Base-by-base conservation (phyloP, 2,888 invertebrate species). In the Trichogramma dendrolimi region DNA sequence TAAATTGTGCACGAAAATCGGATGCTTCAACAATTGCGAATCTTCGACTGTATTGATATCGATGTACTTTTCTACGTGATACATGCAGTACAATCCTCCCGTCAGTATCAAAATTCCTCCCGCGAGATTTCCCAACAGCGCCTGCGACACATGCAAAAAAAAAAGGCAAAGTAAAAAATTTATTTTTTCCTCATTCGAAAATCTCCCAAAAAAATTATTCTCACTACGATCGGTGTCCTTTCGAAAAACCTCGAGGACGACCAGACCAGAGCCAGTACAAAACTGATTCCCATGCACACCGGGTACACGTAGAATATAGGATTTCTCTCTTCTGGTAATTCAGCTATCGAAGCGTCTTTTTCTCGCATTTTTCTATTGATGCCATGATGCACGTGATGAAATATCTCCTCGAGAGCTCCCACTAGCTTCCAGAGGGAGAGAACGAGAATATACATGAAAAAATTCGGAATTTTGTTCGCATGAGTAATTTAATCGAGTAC, bases 1-100 rank as follows among this genome's bases (percentile, higher is more conserved):
- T 55, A 77, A 75, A 64, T 75, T 75, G 61, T 79, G 78, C 50
- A 74, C 67, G 59, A 76, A 79, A 55, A 77, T 62, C 0, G 78
- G 77, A 71, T 78, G 76, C 4, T 47, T 27, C 4, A 74, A 55
- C 50, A 78, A 62, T 43, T 76, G 72, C 4, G 70, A 68, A 56
- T 79, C 77, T 7, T 70, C 65, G n/a, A 78, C 66, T 60, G 67
- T 58, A 5, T 70, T 68, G 10, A 76, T 50, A 64, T 78, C 72
- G n/a, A 79, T 72, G 58, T 77, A 67, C 4, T 66, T 63, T 62
- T 78, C 72, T 3, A 71, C 73, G 51, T 76, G 76, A 63, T 70
- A 68, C 78, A 79, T 79, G 11, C 73, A 72, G 43, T 68, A 67
- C 57, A 79, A 65, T 44, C 71, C 75, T 11, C 70, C 67, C 8